phyloP scores from a whole-genome alignment of 2,888 invertebrate species.

The Dinocampus coccinellae region DNA sequence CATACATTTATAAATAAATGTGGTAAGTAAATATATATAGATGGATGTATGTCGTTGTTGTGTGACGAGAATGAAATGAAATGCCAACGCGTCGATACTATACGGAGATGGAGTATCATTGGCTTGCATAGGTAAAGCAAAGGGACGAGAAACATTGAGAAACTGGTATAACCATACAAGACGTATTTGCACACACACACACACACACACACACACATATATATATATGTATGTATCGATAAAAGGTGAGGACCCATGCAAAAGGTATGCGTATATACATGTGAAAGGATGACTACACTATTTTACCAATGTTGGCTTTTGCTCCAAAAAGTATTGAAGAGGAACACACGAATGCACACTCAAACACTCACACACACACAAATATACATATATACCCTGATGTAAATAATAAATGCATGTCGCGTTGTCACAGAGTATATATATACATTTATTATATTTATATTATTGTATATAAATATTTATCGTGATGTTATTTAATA shows the following conservation, averaged over 20 bases:
- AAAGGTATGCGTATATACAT: background rate
- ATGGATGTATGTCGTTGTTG: background rate
- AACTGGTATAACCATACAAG: conserved; percentile 28
- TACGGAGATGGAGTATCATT: conserved; percentile 19
- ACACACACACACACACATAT: background rate
- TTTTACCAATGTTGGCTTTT: background rate
- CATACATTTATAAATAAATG: background rate
- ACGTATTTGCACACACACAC: conserved; percentile 5
- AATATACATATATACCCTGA: too few relatives aligned
- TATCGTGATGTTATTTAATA: too few relatives aligned
- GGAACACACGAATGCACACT: too few relatives aligned
- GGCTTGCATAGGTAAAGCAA: conserved; percentile 3
- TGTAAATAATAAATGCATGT: conserved; percentile 22
- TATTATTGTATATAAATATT: background rate
- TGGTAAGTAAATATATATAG: background rate
- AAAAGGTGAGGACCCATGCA: conserved; percentile 20
- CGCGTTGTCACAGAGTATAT: background rate
- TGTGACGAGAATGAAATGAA: conserved; percentile 25
- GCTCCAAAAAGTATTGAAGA: background rate
- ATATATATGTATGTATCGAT: conserved; percentile 11
- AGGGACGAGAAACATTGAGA: conserved; percentile 16
- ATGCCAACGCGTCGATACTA: conserved; percentile 35
- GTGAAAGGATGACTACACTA: background rate
- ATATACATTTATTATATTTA: background rate
- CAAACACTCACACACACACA: too few relatives aligned